Evolutionary conservation across 2,113 vertebrate genomes (phyloP).

Genomic region (Gymnorhina tibicen): DNA sequence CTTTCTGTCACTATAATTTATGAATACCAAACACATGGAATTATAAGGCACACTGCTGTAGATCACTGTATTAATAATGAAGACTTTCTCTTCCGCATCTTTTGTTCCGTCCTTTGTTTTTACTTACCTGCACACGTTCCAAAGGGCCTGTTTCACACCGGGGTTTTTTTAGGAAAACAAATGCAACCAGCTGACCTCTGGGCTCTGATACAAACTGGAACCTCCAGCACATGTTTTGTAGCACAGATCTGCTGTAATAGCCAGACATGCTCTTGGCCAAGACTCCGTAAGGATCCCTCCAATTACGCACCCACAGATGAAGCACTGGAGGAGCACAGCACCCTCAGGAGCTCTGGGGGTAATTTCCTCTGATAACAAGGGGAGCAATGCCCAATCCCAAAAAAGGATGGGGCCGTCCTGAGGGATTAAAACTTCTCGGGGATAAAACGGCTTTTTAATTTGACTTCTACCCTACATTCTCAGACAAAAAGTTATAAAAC

Average conservation of each 20-base stretch:
- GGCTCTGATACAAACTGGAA: neutral
- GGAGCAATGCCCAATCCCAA: neutral
- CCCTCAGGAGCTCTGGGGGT: neutral
- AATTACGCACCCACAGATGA: accelerated
- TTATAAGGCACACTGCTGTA: neutral
- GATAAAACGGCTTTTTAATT: neutral
- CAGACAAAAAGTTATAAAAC: neutral
- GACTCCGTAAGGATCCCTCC: neutral
- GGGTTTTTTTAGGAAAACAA: neutral
- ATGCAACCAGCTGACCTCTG: neutral
- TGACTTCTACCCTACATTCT: neutral
- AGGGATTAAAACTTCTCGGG: neutral
- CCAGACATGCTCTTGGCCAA: neutral
- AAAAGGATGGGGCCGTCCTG: neutral
- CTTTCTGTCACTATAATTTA: constrained; percentile 5
- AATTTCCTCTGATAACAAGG: neutral
- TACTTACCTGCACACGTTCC: neutral
- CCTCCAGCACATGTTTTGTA: neutral
- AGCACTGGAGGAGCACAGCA: neutral
- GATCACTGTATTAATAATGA: neutral
- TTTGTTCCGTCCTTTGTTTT: neutral
- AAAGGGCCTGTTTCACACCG: neutral
- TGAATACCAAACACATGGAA: neutral
- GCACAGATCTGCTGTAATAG: neutral
- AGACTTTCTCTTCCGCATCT: neutral